A percentile compares a stretch with the other conserved stretches of the same genome.
Conservation (phyloP, 2,113 vertebrate species). For the Genyomyrus donnyi region DNA sequence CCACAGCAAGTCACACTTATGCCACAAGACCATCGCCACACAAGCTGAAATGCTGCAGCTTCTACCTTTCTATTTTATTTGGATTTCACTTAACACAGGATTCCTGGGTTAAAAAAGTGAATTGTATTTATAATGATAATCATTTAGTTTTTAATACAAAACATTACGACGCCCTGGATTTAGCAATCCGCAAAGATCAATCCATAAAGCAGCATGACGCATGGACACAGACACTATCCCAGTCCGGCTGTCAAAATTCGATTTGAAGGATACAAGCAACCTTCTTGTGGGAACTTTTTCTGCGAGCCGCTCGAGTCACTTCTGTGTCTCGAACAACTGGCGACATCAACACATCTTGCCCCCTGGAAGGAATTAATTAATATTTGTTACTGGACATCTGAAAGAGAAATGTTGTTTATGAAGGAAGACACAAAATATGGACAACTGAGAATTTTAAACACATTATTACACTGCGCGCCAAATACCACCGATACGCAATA, state of each 20-base stretch:
- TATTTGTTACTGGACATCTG: background rate
- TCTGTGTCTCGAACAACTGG: constrained; percentile 64
- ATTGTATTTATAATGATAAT: background rate
- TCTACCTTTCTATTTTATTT: background rate
- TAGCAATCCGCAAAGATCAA: background rate
- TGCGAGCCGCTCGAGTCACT: constrained; percentile 57
- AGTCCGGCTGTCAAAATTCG: background rate
- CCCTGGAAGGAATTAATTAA: constrained; percentile 22
- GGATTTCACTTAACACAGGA: background rate
- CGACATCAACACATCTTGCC: constrained; percentile 48
- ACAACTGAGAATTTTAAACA: background rate
- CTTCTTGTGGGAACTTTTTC: constrained; percentile 67
- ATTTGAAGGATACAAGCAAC: constrained; percentile 77
- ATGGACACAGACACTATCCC: background rate
- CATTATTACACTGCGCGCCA: background rate
- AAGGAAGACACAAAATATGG: background rate
- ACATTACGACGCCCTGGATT: background rate
- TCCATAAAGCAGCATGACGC: background rate
- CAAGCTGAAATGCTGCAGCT: background rate
- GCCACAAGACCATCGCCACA: background rate
- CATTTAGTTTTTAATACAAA: background rate
- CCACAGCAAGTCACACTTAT: background rate
- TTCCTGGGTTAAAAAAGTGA: background rate
- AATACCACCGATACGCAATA: background rate
- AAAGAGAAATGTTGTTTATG: background rate